Conservation (phyloP, 64 coral and sea anemone species). For the Montipora sp. region DNA sequence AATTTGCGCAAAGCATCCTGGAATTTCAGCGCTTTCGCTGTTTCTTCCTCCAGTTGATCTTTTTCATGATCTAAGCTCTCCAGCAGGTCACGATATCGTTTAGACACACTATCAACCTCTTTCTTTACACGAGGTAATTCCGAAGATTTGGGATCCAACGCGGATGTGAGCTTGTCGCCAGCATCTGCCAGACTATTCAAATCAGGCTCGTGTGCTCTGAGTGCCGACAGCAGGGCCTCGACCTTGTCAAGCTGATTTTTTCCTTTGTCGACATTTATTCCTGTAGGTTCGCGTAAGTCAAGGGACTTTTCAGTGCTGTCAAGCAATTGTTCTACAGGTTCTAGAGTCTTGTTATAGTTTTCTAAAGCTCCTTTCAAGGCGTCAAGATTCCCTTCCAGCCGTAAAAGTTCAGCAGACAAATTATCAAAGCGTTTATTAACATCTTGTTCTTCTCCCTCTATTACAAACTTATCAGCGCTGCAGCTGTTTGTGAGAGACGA, state of each 20-base stretch:
- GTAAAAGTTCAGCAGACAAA: slow-evolving; percentile 47
- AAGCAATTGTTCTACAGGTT: slow-evolving; percentile 68
- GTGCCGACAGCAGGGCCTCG: slow-evolving; percentile 60
- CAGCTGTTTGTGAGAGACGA: slow-evolving; percentile 77
- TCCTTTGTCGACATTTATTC: slow-evolving; percentile 70
- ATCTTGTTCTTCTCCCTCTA: slow-evolving; percentile 89
- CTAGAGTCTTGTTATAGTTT: slow-evolving; percentile 72
- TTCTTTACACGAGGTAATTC: slow-evolving; percentile 69
- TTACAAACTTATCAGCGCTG: slow-evolving; percentile 85
- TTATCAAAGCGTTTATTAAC: slow-evolving; percentile 84
- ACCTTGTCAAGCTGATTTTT: slow-evolving; percentile 66
- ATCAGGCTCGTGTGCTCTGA: slow-evolving; percentile 67
- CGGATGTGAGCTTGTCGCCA: slow-evolving; percentile 59
- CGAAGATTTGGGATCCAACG: slow-evolving; percentile 73
- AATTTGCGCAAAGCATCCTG: slow-evolving; percentile 77
- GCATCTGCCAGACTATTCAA: slow-evolving; percentile 51
- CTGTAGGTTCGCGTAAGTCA: slow-evolving; percentile 53
- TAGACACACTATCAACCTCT: slow-evolving; percentile 51
- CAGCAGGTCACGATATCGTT: slow-evolving; percentile 69
- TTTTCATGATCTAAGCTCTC: slow-evolving; percentile 64
- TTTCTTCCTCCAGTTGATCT: slow-evolving; percentile 75
- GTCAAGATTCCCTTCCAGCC: slow-evolving; percentile 59
- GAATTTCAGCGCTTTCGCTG: slow-evolving; percentile 81
- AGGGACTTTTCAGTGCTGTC: slow-evolving; percentile 81
- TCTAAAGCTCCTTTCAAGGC: slow-evolving; percentile 73